These are phyloP conservation scores for Siderastrea siderea DNA, from an alignment of 92 coral and sea anemone genomes.

Conservation along the genomic window DNA sequence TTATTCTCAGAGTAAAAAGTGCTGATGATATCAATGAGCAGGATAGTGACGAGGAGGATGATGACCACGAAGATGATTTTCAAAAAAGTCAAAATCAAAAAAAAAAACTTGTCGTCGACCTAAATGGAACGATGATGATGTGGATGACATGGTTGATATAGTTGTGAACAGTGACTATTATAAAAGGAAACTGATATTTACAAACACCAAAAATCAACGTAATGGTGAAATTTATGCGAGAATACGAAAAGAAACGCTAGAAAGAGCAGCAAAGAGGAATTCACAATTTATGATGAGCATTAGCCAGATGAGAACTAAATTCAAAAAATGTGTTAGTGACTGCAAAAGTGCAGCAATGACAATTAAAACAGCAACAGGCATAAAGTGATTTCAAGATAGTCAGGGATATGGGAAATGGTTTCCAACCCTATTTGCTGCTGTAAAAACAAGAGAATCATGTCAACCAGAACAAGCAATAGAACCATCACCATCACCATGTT, in stretches of 20 bases:
- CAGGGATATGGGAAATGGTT: conserved; percentile 56
- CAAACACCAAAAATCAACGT: conserved; percentile 66
- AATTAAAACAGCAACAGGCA: conserved; percentile 57
- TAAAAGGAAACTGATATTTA: conserved; percentile 60
- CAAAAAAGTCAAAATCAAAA: conserved; percentile 14
- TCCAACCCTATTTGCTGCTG: conserved; percentile 29
- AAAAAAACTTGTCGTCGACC: conserved; percentile 48
- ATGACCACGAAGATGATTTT: background rate
- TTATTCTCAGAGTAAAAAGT: background rate
- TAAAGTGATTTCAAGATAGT: conserved; percentile 54
- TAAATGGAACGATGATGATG: conserved; percentile 39
- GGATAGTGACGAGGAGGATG: too few species aligned
- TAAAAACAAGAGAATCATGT: conserved; percentile 60
- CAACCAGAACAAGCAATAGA: conserved; percentile 61
- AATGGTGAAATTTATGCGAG: conserved; percentile 62
- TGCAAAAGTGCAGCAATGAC: conserved; percentile 64
- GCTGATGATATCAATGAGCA: too few species aligned
- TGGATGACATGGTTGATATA: conserved; percentile 69
- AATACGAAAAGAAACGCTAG: conserved; percentile 32
- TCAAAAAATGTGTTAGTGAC: conserved; percentile 59
- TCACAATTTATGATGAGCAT: conserved; percentile 26
- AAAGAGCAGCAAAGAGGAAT: conserved; percentile 38
- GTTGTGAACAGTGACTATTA: conserved; percentile 56
- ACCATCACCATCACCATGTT: conserved; percentile 45
- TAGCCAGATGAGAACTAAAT: conserved; percentile 62